These are phyloP conservation scores for Myxocyprinus asiaticus DNA, from an alignment of 2,113 vertebrate species.

Conservation along the genomic window DNA sequence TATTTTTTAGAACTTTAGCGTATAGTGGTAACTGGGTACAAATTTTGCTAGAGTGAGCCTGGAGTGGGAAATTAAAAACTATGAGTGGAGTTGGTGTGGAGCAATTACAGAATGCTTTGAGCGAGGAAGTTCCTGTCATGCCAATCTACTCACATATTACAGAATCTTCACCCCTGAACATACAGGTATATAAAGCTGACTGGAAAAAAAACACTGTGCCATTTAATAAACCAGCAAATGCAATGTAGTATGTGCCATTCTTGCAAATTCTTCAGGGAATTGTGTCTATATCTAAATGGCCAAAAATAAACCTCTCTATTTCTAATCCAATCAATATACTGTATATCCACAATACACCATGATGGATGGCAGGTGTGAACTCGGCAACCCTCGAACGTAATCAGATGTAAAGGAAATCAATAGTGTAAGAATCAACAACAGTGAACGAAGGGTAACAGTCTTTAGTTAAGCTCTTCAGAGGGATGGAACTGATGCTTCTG, in stretches of 20 bases:
- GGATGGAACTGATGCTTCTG: constrained; percentile 1
- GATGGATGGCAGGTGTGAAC: constrained; percentile 51
- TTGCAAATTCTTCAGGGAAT: constrained; percentile 24
- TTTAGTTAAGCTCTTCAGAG: constrained; percentile 43
- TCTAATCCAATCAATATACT: constrained; percentile 51
- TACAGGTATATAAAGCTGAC: too few relatives aligned
- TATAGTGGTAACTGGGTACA: too few relatives aligned
- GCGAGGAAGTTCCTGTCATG: too few relatives aligned
- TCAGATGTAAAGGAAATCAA: constrained; percentile 57
- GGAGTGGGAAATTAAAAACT: too few relatives aligned
- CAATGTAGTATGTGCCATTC: not conserved
- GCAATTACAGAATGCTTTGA: too few relatives aligned
- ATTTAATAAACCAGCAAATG: too few relatives aligned
- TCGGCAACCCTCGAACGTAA: constrained; percentile 38
- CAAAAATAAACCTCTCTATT: constrained; percentile 49
- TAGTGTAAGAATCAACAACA: constrained; percentile 49
- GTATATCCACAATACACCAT: constrained; percentile 43
- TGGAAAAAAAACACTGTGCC: too few relatives aligned
- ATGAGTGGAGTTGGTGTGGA: too few relatives aligned
- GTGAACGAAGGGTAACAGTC: constrained; percentile 39
- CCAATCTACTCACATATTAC: too few relatives aligned
- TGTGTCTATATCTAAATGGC: constrained; percentile 41
- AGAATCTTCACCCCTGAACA: too few relatives aligned
- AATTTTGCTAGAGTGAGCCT: too few relatives aligned
- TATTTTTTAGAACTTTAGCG: too few relatives aligned